Evolutionary conservation across 2,113 vertebrate genomes (phyloP).

Genomic region (Rhinopithecus roxellana): DNA sequence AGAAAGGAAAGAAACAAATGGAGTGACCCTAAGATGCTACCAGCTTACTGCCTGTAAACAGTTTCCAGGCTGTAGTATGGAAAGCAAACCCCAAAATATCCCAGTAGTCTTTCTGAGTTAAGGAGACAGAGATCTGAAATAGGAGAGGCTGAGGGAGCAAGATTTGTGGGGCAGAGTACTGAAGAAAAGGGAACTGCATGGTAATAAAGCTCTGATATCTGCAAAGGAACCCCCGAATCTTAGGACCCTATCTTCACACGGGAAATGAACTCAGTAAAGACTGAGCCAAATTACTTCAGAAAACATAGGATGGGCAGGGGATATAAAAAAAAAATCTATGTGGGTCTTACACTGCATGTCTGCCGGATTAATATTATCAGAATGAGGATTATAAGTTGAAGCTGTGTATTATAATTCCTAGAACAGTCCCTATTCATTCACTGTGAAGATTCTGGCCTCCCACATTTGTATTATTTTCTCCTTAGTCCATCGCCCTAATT

Average conservation of each 20-base stretch:
- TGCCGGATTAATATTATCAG: neutral
- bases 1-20: neutral
- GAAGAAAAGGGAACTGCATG: fast-evolving
- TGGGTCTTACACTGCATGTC: fast-evolving
- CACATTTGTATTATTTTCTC: conserved; percentile 67
- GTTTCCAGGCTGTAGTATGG: neutral
- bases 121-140: neutral
- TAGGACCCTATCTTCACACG: too few species aligned
- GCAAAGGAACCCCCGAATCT: fast-evolving
- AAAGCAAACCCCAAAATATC: neutral
- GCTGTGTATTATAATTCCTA: neutral
- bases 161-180: neutral
- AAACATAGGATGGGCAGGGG: neutral
- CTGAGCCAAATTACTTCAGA: neutral
- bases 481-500: conserved; percentile 63
- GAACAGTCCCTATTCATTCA: neutral
- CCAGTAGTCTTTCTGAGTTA: neutral
- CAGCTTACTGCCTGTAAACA: neutral
- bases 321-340: too few species aligned
- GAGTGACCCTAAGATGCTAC: fast-evolving
- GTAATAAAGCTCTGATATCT: neutral
- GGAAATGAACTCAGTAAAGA: neutral
- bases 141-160: fast-evolving
- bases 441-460: conserved; percentile 51
- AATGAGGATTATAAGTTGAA: neutral